A percentile compares a stretch with the other conserved stretches of the same genome.
These are phyloP conservation scores for Alexandromys fortis DNA, from an alignment of 2,113 vertebrate species.

Conservation along the genomic window DNA sequence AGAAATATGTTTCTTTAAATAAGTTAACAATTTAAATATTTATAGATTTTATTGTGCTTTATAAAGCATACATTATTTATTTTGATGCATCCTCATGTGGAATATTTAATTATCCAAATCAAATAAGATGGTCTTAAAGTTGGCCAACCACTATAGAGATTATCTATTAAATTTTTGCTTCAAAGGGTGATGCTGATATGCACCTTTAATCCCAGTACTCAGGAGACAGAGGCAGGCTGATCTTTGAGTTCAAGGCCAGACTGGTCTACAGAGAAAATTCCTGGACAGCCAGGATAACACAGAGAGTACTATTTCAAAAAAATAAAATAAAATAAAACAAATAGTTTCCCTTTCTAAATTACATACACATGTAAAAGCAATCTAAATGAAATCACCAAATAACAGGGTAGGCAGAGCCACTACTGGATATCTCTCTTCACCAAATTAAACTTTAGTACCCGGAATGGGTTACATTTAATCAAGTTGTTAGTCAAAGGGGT, in stretches of 20 bases:
- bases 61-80: conserved; percentile 47
- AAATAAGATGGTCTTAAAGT: conserved; percentile 56
- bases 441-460: not conserved
- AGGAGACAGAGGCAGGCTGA: not conserved
- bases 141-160: conserved; percentile 41
- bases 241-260: not conserved
- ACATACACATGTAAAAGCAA: not conserved
- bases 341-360: not conserved
- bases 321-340: no score
- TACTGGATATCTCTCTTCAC: not conserved
- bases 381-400: not conserved
- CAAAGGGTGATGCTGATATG: no score
- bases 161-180: conserved; percentile 5
- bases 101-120: conserved; percentile 72
- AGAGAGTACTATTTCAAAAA: no score
- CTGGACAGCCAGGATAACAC: no score
- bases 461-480: not conserved
- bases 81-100: conserved; percentile 19
- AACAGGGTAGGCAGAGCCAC: not conserved
- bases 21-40: conserved; percentile 21
- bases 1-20: conserved; percentile 45
- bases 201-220: not conserved
- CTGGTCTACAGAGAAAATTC: no score
- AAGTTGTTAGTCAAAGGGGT: not conserved
- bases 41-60: conserved; percentile 55